Evolutionary conservation across 2,113 vertebrate species (phyloP).

Genomic region (Polypterus bichir): DNA sequence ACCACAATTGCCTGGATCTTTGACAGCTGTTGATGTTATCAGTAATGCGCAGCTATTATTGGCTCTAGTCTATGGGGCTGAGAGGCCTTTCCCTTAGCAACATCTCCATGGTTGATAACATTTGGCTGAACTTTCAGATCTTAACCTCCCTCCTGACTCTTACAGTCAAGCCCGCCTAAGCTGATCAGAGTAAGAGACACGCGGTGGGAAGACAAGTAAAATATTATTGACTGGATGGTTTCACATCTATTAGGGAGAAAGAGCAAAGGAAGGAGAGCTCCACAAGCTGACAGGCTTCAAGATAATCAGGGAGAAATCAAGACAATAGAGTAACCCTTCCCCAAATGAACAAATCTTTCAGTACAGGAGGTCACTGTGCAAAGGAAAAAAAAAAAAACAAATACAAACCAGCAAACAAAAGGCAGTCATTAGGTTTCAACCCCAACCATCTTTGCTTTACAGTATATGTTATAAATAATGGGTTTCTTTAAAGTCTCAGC

Average conservation of each 20-base stretch:
- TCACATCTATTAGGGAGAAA: constrained; percentile 75
- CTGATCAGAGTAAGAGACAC: constrained; percentile 65
- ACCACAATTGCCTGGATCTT: constrained; percentile 69
- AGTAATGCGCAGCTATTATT: constrained; percentile 65
- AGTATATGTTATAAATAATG: constrained; percentile 5
- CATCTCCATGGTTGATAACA: constrained; percentile 84
- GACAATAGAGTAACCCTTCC: constrained; percentile 49
- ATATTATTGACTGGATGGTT: constrained; percentile 79
- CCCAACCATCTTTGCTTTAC: constrained; percentile 15
- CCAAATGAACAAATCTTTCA: constrained; percentile 37
- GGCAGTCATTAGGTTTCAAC: constrained; percentile 20
- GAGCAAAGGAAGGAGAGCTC: constrained; percentile 50
- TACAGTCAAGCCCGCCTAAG: constrained; percentile 63
- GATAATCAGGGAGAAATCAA: constrained; percentile 70
- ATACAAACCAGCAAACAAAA: constrained; percentile 23
- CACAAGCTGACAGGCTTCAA: constrained; percentile 69
- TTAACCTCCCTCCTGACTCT: constrained; percentile 83
- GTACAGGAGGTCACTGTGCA: constrained; percentile 45
- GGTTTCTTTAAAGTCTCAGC: neutral
- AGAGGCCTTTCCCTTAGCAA: constrained; percentile 64
- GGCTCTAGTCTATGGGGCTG: constrained; percentile 63
- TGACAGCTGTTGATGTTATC: constrained; percentile 90
- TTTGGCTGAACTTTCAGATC: constrained; percentile 98
- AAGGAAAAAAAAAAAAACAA: constrained; percentile 44
- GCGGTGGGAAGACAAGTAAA: constrained; percentile 69